These are phyloP conservation scores for Laticauda laticaudata DNA, from an alignment of 2,113 vertebrate species.

Conservation along the genomic window DNA sequence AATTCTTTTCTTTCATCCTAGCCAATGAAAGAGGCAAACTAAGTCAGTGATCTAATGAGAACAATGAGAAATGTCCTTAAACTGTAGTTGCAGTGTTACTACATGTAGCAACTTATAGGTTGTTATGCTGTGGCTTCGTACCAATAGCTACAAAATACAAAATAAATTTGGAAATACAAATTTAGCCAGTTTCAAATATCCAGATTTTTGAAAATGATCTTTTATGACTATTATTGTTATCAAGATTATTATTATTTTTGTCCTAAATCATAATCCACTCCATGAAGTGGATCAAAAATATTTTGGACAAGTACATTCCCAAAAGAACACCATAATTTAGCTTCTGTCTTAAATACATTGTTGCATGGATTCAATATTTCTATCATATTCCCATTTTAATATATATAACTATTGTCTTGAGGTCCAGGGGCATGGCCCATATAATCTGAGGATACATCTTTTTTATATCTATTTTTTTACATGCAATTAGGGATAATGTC, in stretches of 20 bases:
- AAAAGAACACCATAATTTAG: not conserved
- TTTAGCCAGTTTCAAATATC: not conserved
- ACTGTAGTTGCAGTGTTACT: conserved; percentile 44
- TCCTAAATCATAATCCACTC: not conserved
- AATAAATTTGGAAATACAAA: not conserved
- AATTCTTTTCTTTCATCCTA: conserved; percentile 49
- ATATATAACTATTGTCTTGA: not conserved
- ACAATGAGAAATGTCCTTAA: conserved; percentile 51
- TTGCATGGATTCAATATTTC: not conserved
- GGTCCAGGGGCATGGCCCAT: not conserved
- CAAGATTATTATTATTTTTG: not conserved
- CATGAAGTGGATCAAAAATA: not conserved
- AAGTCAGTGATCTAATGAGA: conserved; percentile 48
- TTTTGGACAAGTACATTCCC: not conserved
- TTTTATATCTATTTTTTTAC: not conserved
- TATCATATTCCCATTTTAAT: no score
- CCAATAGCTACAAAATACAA: conserved; percentile 49
- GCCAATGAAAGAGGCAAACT: conserved; percentile 49
- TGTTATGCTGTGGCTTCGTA: conserved; percentile 39
- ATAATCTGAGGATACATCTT: not conserved
- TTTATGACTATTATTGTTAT: not conserved
- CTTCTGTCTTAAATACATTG: not conserved
- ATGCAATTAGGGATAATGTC: not conserved
- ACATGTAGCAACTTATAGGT: not conserved
- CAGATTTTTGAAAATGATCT: not conserved